Percentiles rank a stretch among this genome's conserved stretches.
Evolutionary conservation across 2,113 vertebrate genomes (phyloP).

Genomic region (Parus major): DNA sequence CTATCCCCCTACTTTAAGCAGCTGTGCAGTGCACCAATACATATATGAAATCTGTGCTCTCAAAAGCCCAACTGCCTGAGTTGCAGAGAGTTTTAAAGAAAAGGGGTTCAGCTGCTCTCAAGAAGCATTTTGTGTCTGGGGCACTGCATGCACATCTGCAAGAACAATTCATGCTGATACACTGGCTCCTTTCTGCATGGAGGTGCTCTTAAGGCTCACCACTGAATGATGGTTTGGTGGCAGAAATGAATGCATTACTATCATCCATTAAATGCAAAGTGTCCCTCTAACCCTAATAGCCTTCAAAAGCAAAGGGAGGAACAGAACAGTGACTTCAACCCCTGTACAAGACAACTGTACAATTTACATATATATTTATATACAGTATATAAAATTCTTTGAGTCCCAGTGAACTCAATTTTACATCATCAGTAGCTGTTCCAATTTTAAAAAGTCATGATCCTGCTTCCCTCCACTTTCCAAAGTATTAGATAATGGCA

Average conservation of each 20-base stretch:
- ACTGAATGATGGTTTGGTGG: not conserved
- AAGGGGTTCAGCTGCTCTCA: not conserved
- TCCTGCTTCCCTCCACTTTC: constrained; percentile 53
- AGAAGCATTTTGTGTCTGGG: not conserved
- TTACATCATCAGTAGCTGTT: constrained; percentile 82
- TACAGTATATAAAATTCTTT: constrained; percentile 82
- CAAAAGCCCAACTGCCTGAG: not conserved
- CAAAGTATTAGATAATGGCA: constrained; percentile 65
- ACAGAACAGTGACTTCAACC: constrained; percentile 63
- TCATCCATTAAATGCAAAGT: not conserved
- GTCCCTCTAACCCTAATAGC: constrained; percentile 10
- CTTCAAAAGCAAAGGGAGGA: constrained; percentile 26
- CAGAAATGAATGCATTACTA: constrained; percentile 16
- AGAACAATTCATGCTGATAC: not conserved
- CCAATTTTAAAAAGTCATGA: constrained; percentile 50
- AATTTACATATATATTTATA: constrained; percentile 87
- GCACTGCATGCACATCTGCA: not conserved
- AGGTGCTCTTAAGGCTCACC: not conserved
- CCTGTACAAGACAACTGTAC: constrained; percentile 84
- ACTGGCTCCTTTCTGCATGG: not conserved
- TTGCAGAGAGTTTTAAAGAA: not conserved
- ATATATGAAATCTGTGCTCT: not conserved
- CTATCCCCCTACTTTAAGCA: not conserved
- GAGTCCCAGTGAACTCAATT: constrained; percentile 62
- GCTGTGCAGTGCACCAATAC: not conserved